Conservation (phyloP, 2,797 vertebrate species). For the Phataginus tricuspis region DNA sequence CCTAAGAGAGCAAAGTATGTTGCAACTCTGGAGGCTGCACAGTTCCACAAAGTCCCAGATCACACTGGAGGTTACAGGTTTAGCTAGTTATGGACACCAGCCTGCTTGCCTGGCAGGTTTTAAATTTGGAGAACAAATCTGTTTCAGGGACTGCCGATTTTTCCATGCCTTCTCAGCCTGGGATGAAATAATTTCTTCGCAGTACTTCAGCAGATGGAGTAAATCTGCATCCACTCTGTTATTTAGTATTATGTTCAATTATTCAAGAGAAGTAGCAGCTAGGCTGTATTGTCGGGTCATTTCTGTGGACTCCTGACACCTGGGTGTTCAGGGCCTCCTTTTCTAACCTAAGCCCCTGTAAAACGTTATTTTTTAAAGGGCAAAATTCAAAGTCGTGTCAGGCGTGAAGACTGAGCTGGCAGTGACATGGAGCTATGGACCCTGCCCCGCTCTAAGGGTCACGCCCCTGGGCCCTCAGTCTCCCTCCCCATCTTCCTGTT, state of each 20-base stretch:
- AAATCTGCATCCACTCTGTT: not conserved
- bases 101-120: not conserved
- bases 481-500: not conserved
- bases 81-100: not conserved
- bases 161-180: not conserved
- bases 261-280: not conserved
- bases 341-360: not conserved
- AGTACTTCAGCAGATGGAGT: not conserved
- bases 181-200: constrained; percentile 15
- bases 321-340: not conserved
- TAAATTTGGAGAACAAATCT: constrained; percentile 30
- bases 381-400: not conserved
- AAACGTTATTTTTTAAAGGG: constrained; percentile 8
- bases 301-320: not conserved
- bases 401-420: not conserved
- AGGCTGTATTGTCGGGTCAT: not conserved
- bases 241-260: not conserved
- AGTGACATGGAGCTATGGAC: not conserved
- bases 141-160: not conserved
- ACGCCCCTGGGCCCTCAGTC: not conserved
- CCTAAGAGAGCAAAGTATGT: not conserved
- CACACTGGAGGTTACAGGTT: not conserved
- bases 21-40: not conserved
- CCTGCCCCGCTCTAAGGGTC: not conserved
- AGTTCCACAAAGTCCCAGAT: not conserved